Evolutionary conservation across 2,797 vertebrate species (phyloP).

Genomic region (Hafferia zeledoni): DNA sequence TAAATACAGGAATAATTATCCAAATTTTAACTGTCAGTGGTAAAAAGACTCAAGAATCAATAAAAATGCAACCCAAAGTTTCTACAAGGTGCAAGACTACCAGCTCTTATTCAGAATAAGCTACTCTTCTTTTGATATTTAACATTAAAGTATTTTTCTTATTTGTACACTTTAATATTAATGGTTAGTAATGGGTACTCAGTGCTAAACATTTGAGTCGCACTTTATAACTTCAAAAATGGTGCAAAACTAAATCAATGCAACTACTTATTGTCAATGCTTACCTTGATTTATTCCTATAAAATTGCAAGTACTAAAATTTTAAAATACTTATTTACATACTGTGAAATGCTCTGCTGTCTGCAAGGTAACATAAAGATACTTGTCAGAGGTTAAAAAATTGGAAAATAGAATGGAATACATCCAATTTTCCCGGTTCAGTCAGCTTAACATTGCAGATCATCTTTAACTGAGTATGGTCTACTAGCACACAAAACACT

Average conservation of each 20-base stretch:
- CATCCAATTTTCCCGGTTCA: not conserved
- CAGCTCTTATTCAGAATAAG: not conserved
- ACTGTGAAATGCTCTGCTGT: not conserved
- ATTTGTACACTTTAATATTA: not conserved
- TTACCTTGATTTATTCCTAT: not conserved
- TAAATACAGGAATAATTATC: not conserved
- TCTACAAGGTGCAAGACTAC: not conserved
- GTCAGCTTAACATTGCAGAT: not conserved
- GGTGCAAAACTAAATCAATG: not conserved
- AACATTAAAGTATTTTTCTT: not conserved
- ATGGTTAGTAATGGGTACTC: not conserved
- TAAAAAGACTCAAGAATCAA: not conserved
- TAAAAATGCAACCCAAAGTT: not conserved
- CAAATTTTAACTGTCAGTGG: not conserved
- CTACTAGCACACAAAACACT: not conserved
- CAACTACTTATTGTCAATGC: not conserved
- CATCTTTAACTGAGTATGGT: not conserved
- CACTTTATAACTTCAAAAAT: not conserved
- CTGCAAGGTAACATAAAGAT: not conserved
- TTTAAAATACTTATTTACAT: not conserved
- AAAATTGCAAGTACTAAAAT: not conserved
- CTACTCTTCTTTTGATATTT: not conserved
- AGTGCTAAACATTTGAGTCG: not conserved
- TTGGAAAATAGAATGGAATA: rapidly evolving
- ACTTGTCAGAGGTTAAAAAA: not conserved